phyloP scores from a whole-genome alignment of 2,888 invertebrate species.

The Apodemia mormo region DNA sequence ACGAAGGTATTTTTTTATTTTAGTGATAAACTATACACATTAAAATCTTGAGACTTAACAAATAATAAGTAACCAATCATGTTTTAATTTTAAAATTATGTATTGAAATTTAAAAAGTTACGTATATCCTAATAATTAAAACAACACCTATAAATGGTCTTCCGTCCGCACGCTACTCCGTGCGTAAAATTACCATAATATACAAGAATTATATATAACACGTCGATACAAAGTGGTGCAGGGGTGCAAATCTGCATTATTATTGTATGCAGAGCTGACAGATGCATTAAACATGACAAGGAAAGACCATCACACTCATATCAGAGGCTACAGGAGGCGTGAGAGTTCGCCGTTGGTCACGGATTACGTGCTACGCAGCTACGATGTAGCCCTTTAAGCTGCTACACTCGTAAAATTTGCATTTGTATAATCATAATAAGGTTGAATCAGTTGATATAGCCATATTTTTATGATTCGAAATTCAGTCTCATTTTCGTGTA shows the following conservation, averaged over 20 bases:
- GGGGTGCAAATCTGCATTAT: constrained; percentile 52
- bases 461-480: neutral
- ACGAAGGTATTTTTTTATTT: too few relatives aligned
- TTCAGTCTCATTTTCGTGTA: neutral
- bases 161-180: neutral
- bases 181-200: neutral
- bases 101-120: too few relatives aligned
- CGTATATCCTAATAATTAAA: neutral
- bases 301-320: constrained; percentile 69
- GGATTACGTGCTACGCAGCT: constrained; percentile 73
- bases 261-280: constrained; percentile 60
- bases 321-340: constrained; percentile 59
- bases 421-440: constrained; percentile 29
- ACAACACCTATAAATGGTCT: neutral
- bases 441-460: neutral
- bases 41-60: too few relatives aligned
- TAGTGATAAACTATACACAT: too few relatives aligned
- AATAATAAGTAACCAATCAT: too few relatives aligned
- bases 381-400: constrained; percentile 60
- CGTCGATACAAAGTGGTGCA: constrained; percentile 30
- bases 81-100: too few relatives aligned
- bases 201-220: constrained; percentile 3
- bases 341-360: constrained; percentile 70
- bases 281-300: constrained; percentile 73
- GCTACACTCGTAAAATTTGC: constrained; percentile 63